Base-by-base conservation (phyloP, 2,113 vertebrate genomes). In the Lophochroa leadbeateri region DNA sequence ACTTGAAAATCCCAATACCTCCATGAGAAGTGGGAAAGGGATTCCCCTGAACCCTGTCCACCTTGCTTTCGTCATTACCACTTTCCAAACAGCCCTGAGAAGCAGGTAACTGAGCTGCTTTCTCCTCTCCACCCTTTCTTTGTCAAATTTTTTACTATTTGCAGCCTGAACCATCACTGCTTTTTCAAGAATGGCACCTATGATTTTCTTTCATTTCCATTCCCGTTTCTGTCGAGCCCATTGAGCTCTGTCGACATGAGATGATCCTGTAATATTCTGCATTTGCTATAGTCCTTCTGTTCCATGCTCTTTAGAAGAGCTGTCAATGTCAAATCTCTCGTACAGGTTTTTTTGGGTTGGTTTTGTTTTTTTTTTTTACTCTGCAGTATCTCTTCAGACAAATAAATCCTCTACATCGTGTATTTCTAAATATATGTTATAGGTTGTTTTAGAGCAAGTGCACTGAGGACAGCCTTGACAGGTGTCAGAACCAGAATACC, bases 81-180 rank as follows among this genome's bases (percentile, higher is more conserved):
- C 68, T 93, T 94, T 80, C 79, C 39, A 81, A 88, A 83, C 47
- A 86, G 24, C 61, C 24, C 53, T 86, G 64, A 90, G 93, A 86
- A 90, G 17, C 49, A 37, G 1, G 2, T 75, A 69, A 55, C n/a
- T 21, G n/a, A 55, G 19, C 15, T 71, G 13, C 44, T 80, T 12
- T 90, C 50, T 72, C 53, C 25, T 89, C 41, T 76, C 19, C 2
- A 39, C n/a, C 12, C 90, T 78, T 83, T 60, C 53, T 83, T 86
- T 86, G 43, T 84, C 43, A 43, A 43, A 24, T 4, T 25, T 70
- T 93, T 57, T 58, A 58, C 28, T 75, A 25, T 79, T 84, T 82
- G 88, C 13, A 84, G 13, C 8, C 33, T 86, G 24, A 90, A 81
- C 44, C 31, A 41, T 75, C 17, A n/a, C 15, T 47, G 24, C 17